Base-by-base conservation (phyloP, 2,888 invertebrate genomes). In the Philereme transversata region DNA sequence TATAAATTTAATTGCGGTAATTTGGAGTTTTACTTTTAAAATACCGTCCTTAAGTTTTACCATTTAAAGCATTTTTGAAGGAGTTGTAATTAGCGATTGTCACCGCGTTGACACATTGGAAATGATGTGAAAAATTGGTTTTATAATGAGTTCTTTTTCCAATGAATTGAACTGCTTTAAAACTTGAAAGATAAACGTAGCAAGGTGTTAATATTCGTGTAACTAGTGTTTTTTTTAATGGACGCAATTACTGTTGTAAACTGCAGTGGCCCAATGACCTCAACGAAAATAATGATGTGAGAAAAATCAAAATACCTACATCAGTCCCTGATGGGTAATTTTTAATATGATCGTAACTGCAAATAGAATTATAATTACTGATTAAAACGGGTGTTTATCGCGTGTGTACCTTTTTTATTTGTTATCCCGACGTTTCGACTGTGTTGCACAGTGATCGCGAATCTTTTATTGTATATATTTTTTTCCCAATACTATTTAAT, bases 1-100 rank as follows among this genome's bases (percentile, higher is more conserved):
- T 83, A 71, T 78, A 80, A 78, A 76, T 80, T 84, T 82, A 83
- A 85, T 81, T 76, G 76, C 66, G 61, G 77, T 78, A 79, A 82
- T 84, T 84, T 81, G 70, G 64, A 69, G 67, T 78, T 63, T 63
- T 57, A 41, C 64, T 60, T 49, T 54, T 44, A 52, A 62, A 57
- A 63, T 62, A 60, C 59, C 50, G 64, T 60, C 57, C 22, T 22
- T 1, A 22, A 64, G 56, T 62, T 69, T 65, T 67, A 68, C 66
- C 55, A 60, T 74, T 70, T 45, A 38, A 34, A 57, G 49, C 62
- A 60, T 57, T 46, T 50, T 68, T 52, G 68, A 67, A 65, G 64
- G 65, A 34, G 66, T 35, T 47, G 68, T 72, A 80, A 83, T 82
- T 81, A 79, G 71, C 69, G 67, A 76, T 76, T 81, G 80, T 76